phyloP scores from a whole-genome alignment of 2,113 vertebrate species.

The Todiramphus chloris region DNA sequence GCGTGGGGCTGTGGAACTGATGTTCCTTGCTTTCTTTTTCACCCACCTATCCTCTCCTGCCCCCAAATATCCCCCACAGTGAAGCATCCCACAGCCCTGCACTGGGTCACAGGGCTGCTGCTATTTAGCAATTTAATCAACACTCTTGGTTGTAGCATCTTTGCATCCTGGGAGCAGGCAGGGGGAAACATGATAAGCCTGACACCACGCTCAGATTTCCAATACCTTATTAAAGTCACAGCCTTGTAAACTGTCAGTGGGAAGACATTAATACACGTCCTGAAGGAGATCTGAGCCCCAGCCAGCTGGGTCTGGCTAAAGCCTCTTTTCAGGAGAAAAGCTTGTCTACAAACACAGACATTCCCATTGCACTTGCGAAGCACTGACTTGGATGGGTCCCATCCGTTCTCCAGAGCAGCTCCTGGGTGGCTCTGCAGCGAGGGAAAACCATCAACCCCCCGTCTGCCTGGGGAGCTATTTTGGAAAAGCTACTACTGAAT shows the following conservation, averaged over 20 bases:
- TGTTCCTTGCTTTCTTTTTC: not conserved
- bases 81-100: not conserved
- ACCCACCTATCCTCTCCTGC: not conserved
- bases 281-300: not conserved
- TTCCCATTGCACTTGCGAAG: not conserved
- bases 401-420: not conserved
- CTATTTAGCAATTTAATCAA: constrained; percentile 25
- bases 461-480: not conserved
- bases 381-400: not conserved
- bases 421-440: not conserved
- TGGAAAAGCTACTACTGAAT: not conserved
- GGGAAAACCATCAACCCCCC: not conserved
- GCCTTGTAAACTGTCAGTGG: constrained; percentile 13
- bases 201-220: not conserved
- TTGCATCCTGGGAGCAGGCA: not conserved
- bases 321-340: not conserved
- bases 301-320: not conserved
- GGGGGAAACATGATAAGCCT: not conserved
- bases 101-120: not conserved
- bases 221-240: constrained; percentile 20
- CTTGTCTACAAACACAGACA: not conserved
- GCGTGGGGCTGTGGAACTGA: not conserved
- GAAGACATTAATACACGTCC: not conserved
- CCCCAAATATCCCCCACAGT: not conserved
- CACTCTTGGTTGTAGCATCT: not conserved